Evolutionary conservation across 2,113 vertebrate species (phyloP), one percentile per base, ranked within the genome.

Genomic region (Lophochroa leadbeateri): DNA sequence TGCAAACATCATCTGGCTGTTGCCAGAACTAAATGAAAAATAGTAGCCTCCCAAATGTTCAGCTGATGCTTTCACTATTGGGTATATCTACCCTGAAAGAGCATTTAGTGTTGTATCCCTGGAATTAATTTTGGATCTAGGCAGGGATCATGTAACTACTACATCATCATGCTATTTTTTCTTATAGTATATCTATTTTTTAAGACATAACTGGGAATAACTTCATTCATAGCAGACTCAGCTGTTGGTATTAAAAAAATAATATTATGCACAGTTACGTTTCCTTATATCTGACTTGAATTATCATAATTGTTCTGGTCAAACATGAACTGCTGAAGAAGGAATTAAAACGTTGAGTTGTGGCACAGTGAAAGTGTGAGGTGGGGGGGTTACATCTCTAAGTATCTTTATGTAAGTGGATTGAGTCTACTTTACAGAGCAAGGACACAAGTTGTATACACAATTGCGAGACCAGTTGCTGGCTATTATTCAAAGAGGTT

Each of bases 401-500:
- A 92, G 43, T 68, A 94, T 50, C n/a, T 91, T 96, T 96, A 86
- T 41, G 24, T 96, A 96, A 96, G 88, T 90, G 79, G 93, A 96
- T 93, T 97, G 92, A 67, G 85, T 81, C 64, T 83, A 81, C 86
- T 92, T 95, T 91, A 64, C 1, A 8, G 64, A 50, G 69, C 79
- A 57, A 60, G 93, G 64, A 74, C 79, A 13, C 43, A 90, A 78
- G 55, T 60, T 85, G 60, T 58, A 52, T 65, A 33, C 90, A 61
- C 21, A 6, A 46, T 80, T 72, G 46, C 0, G 0, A 91, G 89
- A 79, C 74, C 47, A 52, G 39, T 83, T 85, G 39, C 86, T 92
- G 87, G 85, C 87, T 93, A 25, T 82, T 91, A 31, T 35, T 96
- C 88, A 77, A 85, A 95, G 85, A 83, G 93, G 79, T 86, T 94